Evolutionary conservation across 2,797 vertebrate genomes (phyloP), one percentile per base, ranked within the genome.

Genomic region (Eulemur coronatus): DNA sequence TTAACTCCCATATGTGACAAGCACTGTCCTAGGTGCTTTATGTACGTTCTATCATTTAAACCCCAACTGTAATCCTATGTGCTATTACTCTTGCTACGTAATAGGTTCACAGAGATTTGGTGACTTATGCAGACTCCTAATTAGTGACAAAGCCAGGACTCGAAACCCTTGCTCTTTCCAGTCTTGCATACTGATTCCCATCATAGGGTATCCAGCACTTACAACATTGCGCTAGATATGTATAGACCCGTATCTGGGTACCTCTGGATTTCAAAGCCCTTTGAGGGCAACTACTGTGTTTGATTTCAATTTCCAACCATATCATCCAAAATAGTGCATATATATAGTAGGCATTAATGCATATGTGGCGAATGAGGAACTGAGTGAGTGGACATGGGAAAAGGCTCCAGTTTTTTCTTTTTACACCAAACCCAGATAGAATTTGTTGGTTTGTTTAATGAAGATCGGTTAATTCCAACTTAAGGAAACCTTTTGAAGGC

Each of bases 391-490:
- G 48, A 17, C 52, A 33, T 38, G 30, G 93, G 46, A 72, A 73
- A 12, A 30, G 48, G 20, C 38, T 95, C 41, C 20, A 24, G n/a
- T 48, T 87, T 94, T 73, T 65, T 85, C 57, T 78, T 96, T 76
- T 72, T 67, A 73, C 84, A 35, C 88, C 69, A 90, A 90, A 94
- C 88, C 61, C 91, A 97, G 82, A 96, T 91, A 84, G 41, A 97
- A 97, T 52, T 59, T 55, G 30, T 55, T 89, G 35, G 33, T 43
- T 84, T 94, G 22, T 75, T 97, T 95, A 69, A 87, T n/a, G 46
- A 95, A 81, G 48, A 84, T 84, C 24, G 0, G 63, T 82, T 97
- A 89, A 95, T 94, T 95, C 72, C 59, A 97, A 82, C 46, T 28
- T 61, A 85, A 90, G 38, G 69, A 92, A 38, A 48, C 4, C 70